Evolutionary conservation across 1,140 invertebrate species (phyloP), one percentile per base, ranked within the genome.

Genomic region (Trissolcus basalis): DNA sequence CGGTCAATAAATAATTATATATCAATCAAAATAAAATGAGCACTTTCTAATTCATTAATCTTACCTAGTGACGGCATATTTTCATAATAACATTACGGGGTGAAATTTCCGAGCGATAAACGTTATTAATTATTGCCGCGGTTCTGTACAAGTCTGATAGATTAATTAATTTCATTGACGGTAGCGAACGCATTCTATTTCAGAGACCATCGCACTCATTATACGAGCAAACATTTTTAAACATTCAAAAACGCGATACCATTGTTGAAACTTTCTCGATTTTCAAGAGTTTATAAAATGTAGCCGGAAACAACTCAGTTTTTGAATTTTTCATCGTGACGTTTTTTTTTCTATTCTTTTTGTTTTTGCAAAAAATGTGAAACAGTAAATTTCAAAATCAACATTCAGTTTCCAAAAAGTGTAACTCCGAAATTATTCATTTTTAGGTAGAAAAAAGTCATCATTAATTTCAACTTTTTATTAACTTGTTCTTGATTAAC

Each of bases 31-130:
- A 55, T 53, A 65, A 65, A 76, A 59, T 69, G 69, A 75, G 48
- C 44, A 47, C 73, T 69, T 76, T 69, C 65, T 76, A 69, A 69
- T 70, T 76, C 73, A 76, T 76, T 76, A 76, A 76, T 76, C 73
- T 65, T 65, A 14, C 60, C 19, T 27, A 27, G 2, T 11, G 4
- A 50, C 55, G 64, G 67, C 36, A 48, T 61, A 45, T 65, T 70
- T 64, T 70, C 65, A 70, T 61, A 70, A 70, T 49, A 67, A 59
- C 58, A 6, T 36, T 44, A 44, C 13, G 43, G 54, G 63, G 60
- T 56, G 65, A 61, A 77, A 67, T 27, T n/a, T 56, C 33, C 60
- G 70, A 70, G 65, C 65, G 73, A 70, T 65, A 59, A 77, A 77
- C 55, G 68, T 70, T 70, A 77, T 77, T 70, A 70, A 76, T 76